These are phyloP conservation scores for Pantherophis alleghaniensis DNA, from an alignment of 2,797 vertebrate genomes.

Conservation along the genomic window DNA sequence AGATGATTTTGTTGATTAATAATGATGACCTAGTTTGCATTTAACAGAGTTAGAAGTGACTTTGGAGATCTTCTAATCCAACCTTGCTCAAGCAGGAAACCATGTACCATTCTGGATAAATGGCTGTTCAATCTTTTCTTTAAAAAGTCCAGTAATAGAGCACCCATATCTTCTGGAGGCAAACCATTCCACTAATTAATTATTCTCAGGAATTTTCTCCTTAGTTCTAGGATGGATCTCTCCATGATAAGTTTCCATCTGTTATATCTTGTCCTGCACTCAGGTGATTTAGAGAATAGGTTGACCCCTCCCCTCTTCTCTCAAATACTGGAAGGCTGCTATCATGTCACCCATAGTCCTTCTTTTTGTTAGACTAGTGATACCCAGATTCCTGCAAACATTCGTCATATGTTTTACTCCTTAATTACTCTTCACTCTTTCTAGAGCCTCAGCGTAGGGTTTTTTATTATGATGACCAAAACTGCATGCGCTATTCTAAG, in stretches of 20 bases:
- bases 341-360: neutral
- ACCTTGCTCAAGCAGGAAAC: neutral
- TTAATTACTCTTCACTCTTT: neutral
- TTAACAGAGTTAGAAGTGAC: neutral
- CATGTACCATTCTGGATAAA: neutral
- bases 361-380: neutral
- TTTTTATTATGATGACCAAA: neutral
- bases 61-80: neutral
- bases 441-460: neutral
- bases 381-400: neutral
- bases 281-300: neutral
- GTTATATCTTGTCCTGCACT: neutral
- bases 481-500: neutral
- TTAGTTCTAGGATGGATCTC: neutral
- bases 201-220: neutral
- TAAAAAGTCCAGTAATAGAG: neutral
- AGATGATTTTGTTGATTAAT: neutral
- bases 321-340: neutral
- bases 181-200: neutral
- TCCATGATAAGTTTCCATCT: neutral
- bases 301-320: neutral
- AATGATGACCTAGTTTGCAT: neutral
- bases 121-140: neutral
- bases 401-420: neutral
- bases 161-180: neutral